Evolutionary conservation across 2,888 invertebrate genomes (phyloP).

Genomic region (Brachylomia viminalis): DNA sequence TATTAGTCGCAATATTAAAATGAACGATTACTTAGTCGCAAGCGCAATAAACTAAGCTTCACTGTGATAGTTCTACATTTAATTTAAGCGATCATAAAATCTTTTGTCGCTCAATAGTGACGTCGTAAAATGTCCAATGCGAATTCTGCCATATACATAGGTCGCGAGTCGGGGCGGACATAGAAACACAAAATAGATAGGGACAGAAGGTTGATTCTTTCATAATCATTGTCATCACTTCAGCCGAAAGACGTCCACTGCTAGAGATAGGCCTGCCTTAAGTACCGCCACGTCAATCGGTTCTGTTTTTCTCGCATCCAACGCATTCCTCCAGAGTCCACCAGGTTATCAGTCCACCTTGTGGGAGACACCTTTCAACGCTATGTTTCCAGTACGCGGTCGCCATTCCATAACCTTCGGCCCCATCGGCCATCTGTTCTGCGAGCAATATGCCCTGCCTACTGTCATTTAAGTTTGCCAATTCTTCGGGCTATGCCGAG

Average conservation of each 20-base stretch:
- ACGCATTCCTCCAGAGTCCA: not conserved
- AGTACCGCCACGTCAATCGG: not conserved
- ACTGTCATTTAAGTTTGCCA: not conserved
- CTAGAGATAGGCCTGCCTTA: not conserved
- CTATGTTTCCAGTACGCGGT: not conserved
- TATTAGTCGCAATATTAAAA: constrained; percentile 44
- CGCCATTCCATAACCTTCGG: not conserved
- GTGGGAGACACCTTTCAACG: not conserved
- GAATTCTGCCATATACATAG: constrained; percentile 46
- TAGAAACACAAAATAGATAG: not conserved
- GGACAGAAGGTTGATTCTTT: not conserved
- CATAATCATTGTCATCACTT: not conserved
- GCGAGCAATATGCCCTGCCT: not conserved
- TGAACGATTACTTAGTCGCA: constrained; percentile 53
- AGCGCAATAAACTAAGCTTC: constrained; percentile 43
- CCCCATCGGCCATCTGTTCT: not conserved
- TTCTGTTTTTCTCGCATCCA: no score
- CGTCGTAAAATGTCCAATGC: constrained; percentile 69
- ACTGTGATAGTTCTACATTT: constrained; percentile 68
- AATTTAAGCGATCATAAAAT: constrained; percentile 76
- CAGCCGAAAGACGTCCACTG: not conserved
- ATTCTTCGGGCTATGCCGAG: not conserved
- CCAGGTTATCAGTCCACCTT: not conserved
- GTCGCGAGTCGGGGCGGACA: constrained; percentile 26
- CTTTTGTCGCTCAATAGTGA: constrained; percentile 72